A percentile compares a stretch with the other conserved stretches of the same genome.
Conservation (phyloP, 2,888 invertebrate species). For the Tholera decimalis region DNA sequence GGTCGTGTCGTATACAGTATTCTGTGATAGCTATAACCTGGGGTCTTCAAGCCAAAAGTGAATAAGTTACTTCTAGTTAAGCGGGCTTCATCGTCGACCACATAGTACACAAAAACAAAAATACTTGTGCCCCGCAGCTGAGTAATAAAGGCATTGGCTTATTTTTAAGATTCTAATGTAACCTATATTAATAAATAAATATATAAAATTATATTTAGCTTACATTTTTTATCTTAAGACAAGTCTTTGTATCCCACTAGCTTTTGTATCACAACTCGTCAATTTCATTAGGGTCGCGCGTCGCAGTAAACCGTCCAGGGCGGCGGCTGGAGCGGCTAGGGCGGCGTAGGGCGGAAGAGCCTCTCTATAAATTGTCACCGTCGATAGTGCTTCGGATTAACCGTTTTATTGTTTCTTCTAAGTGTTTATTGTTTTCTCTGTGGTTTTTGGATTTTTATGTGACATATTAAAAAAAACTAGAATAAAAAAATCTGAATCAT, state of each 20-base stretch:
- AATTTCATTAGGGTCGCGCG: conserved; percentile 86
- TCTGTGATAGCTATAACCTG: too few relatives aligned
- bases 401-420: conserved; percentile 67
- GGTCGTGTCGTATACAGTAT: too few relatives aligned
- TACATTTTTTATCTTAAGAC: background rate
- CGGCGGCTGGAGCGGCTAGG: conserved; percentile 42
- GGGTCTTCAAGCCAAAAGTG: too few relatives aligned
- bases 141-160: too few relatives aligned
- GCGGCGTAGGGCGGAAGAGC: conserved; percentile 59
- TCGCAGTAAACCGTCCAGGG: conserved; percentile 78
- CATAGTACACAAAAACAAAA: too few relatives aligned
- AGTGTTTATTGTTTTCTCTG: conserved; percentile 67
- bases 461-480: background rate
- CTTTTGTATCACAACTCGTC: conserved; percentile 67
- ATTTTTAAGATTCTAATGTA: too few relatives aligned
- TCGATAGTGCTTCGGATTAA: conserved; percentile 71
- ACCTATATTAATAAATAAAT: background rate
- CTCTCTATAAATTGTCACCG: conserved; percentile 82
- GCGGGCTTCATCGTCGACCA: too few relatives aligned
- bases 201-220: background rate
- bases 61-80: too few relatives aligned
- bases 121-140: too few relatives aligned
- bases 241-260: conserved; percentile 34
- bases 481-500: too few relatives aligned
- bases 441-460: conserved; percentile 1